Evolutionary conservation across 2,797 vertebrate species (phyloP), one percentile per base, ranked within the genome.

Genomic region (Peromyscus aztecus): DNA sequence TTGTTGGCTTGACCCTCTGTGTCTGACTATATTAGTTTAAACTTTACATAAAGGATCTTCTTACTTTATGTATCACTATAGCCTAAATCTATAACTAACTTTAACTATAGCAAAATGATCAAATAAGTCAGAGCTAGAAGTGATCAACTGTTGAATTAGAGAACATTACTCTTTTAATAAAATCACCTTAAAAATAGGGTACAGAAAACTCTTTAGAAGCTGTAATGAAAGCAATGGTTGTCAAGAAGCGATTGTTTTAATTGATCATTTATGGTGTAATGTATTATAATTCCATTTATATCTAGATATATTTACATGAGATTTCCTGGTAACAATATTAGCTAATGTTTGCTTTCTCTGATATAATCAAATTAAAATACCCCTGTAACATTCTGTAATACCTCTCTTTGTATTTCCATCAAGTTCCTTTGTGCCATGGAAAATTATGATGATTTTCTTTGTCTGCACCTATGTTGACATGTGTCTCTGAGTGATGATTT

Each of bases 361-460:
- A 92, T 93, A 95, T 76, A 95, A 93, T 94, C 89, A 46, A 94
- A 96, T 88, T 96, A 94, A 16, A 14, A 13, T 11, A 93, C 14
- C 24, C 96, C 43, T 89, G 37, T 83, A 49, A 73, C 71, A 57
- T 40, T 21, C 3, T 31, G 17, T 34, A 46, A 43, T 2, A 96
- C 91, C 34, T 52, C 89, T 40, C 21, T 88, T 89, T 90, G 37
- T 0, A 71, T 85, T 63, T 84, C 59, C 52, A 93, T n/a, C 81
- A 95, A 96, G 97, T 21, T 67, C 85, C 23, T 31, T 0, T 92
- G 52, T 95, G 8, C 77, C n/a, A 19, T 46, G 57, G 37, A 97
- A 91, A 95, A 57, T 94, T 96, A 90, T 59, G 24, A 23, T 92
- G 90, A 97, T 95, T 93, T 91, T 95, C 91, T 95, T 96, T 93